Evolutionary conservation across 2,888 invertebrate species (phyloP).

Genomic region (Tinea pellionella): DNA sequence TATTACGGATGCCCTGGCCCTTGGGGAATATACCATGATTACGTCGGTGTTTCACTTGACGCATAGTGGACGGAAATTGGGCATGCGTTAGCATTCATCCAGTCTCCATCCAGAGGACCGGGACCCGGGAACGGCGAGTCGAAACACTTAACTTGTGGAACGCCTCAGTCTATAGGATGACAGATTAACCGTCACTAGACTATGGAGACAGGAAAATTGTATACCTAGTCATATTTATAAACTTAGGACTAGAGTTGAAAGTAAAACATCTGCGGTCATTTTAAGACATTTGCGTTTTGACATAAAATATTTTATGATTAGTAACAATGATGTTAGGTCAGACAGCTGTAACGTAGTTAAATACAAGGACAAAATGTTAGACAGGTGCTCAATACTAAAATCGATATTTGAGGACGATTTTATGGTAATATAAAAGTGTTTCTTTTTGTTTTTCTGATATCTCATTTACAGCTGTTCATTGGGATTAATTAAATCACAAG

Average conservation of each 20-base stretch:
- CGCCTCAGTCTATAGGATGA: too few species aligned
- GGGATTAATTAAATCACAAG: not conserved
- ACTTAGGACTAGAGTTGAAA: not conserved
- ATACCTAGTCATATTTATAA: too few species aligned
- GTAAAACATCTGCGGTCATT: not conserved
- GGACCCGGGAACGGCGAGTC: too few species aligned
- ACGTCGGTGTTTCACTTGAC: too few species aligned
- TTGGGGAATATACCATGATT: too few species aligned
- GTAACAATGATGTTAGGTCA: not conserved
- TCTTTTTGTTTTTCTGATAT: not conserved
- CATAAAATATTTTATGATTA: slow-evolving; percentile 3
- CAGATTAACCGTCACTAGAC: too few species aligned
- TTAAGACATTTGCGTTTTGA: not conserved
- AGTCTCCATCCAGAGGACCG: too few species aligned
- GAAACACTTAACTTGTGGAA: too few species aligned
- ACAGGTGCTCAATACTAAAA: not conserved
- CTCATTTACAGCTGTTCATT: not conserved
- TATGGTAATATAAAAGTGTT: not conserved
- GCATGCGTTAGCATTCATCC: too few species aligned
- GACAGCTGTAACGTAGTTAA: not conserved
- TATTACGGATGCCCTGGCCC: too few species aligned
- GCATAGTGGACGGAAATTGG: too few species aligned
- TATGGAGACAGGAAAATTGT: too few species aligned
- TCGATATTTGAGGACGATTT: not conserved
- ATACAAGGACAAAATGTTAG: slow-evolving; percentile 1